Base-by-base conservation (phyloP, 2,113 vertebrate species). In the Manacus vitellinus region DNA sequence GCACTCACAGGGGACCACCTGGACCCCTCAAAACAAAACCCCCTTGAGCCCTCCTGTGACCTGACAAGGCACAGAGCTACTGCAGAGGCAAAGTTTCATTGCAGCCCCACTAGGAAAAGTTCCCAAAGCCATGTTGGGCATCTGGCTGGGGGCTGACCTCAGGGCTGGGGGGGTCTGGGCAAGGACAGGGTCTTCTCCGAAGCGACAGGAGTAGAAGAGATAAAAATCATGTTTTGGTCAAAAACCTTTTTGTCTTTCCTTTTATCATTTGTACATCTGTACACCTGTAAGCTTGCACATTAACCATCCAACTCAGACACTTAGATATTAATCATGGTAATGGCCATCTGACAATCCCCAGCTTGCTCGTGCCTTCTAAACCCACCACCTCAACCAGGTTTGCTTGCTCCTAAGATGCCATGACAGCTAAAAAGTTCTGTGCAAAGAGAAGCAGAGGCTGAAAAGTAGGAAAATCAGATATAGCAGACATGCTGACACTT, bases 401-500 rank as follows among this genome's bases (percentile, higher is more conserved):
- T 72, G 4, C 17, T 46, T 28, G 4, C 18, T 39, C 82, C 73
- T 6, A 13, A 37, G 13, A 12, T 9, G 13, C 6, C 25, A 4
- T 0, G 9, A 86, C 13, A 68, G 35, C 6, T 31, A 31, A n/a
- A 30, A 20, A 4, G 7, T 27, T 59, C 19, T 24, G 22, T 52
- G 30, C 49, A 47, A 79, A 86, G 58, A 16, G 14, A 96, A 80
- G 23, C 27, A 12, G 21, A 52, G 49, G 35, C 71, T 81, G 33
- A 81, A 88, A 72, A 56, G 18, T 3, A 54, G 58, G 56, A 79
- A 83, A 30, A 89, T 17, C 39, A 30, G 72, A 30, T 17, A 17
- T 1, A 1, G 35, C 1, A 2, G 46, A 52, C 37, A 4, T 3
- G 44, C 18, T 6, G 44, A 71, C n/a, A 33, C 43, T 10, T 27